Evolutionary conservation across 2,888 invertebrate species (phyloP).

Genomic region (Drosophila mulleri): DNA sequence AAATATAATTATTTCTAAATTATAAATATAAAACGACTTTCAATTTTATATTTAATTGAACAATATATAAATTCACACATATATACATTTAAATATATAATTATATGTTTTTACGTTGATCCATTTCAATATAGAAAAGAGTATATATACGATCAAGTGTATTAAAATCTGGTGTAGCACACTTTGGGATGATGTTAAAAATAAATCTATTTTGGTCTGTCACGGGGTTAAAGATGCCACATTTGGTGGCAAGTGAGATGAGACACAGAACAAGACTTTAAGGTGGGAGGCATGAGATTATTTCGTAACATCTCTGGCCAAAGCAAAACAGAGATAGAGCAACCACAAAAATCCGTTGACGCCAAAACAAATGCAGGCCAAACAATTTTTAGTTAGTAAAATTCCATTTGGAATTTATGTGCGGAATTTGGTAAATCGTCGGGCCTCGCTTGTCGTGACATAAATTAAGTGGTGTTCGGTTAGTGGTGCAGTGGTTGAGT

Average conservation of each 20-base stretch:
- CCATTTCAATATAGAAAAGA: neutral
- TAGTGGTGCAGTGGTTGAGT: slow-evolving; percentile 55
- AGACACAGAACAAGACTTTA: slow-evolving; percentile 23
- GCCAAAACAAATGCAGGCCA: slow-evolving; percentile 55
- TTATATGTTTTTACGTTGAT: neutral
- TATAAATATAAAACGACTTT: too few relatives aligned
- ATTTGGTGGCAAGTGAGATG: slow-evolving; percentile 26
- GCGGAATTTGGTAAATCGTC: slow-evolving; percentile 66
- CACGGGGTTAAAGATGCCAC: slow-evolving; percentile 49
- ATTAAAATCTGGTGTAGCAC: slow-evolving; percentile 4
- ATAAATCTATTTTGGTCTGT: slow-evolving; percentile 48
- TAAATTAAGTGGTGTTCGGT: slow-evolving; percentile 65
- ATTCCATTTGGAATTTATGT: slow-evolving; percentile 69
- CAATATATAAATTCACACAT: too few relatives aligned
- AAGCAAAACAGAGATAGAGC: slow-evolving; percentile 18
- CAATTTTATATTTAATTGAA: too few relatives aligned
- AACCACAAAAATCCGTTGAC: slow-evolving; percentile 57
- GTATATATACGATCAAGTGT: neutral
- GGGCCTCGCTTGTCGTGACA: slow-evolving; percentile 60
- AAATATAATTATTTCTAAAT: neutral
- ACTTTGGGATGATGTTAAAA: slow-evolving; percentile 19
- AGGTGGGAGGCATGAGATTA: slow-evolving; percentile 61
- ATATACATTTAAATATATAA: too few relatives aligned
- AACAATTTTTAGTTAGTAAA: slow-evolving; percentile 61
- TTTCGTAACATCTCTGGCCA: slow-evolving; percentile 60